These are phyloP conservation scores for Melanargia galathea DNA, from an alignment of 2,888 invertebrate species.

Conservation along the genomic window DNA sequence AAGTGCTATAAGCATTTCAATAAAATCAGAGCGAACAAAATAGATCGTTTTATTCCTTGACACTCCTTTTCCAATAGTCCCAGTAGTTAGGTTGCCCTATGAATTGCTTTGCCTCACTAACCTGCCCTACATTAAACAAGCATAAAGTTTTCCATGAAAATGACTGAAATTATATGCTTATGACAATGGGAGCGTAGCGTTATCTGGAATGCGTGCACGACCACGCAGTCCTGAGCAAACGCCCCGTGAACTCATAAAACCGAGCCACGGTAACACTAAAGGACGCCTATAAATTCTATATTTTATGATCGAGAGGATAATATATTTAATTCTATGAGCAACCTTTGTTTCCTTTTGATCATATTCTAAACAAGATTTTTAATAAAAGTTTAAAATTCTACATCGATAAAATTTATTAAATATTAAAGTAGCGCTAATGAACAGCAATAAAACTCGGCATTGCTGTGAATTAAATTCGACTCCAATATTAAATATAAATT, in stretches of 20 bases:
- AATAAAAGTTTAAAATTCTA: slow-evolving; percentile 66
- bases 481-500: slow-evolving; percentile 14
- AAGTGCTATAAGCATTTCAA: too few species aligned
- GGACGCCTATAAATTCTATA: slow-evolving; percentile 81
- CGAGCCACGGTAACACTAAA: slow-evolving; percentile 77
- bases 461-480: slow-evolving; percentile 53
- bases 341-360: slow-evolving; percentile 75
- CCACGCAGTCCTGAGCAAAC: slow-evolving; percentile 74
- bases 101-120: background rate
- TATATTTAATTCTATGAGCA: slow-evolving; percentile 76
- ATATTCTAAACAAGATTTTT: slow-evolving; percentile 74
- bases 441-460: slow-evolving; percentile 50
- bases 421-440: slow-evolving; percentile 56
- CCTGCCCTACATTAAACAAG: background rate
- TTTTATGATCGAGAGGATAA: slow-evolving; percentile 77
- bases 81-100: background rate
- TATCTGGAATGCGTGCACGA: slow-evolving; percentile 69
- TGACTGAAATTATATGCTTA: slow-evolving; percentile 59
- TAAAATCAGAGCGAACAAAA: too few species aligned
- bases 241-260: slow-evolving; percentile 79
- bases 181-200: slow-evolving; percentile 56
- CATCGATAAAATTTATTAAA: slow-evolving; percentile 45
- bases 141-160: slow-evolving; percentile 44
- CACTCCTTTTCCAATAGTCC: background rate
- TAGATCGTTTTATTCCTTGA: background rate